These are phyloP conservation scores for Choristoneura rosaceana DNA, from an alignment of 2,888 invertebrate genomes.

Conservation along the genomic window DNA sequence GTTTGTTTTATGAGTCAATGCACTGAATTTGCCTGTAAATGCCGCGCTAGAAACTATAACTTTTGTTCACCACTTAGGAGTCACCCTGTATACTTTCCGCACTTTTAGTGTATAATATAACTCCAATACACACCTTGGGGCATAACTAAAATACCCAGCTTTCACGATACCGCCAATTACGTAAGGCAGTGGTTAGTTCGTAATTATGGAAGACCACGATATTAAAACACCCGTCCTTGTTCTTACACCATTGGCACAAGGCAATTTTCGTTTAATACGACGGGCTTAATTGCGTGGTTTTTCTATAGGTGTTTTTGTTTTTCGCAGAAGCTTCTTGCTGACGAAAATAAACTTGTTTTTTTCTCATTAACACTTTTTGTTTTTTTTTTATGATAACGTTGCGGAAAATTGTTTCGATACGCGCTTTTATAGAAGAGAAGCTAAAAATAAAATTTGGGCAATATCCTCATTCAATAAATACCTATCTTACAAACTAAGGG, in stretches of 20 bases:
- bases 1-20: too few relatives aligned
- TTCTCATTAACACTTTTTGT: background rate
- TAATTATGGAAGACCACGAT: slow-evolving; percentile 1
- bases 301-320: background rate
- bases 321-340: background rate
- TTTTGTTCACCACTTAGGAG: too few relatives aligned
- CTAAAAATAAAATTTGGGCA: too few relatives aligned
- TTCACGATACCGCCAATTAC: slow-evolving; percentile 10
- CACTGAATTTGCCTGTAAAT: too few relatives aligned
- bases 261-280: background rate
- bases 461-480: too few relatives aligned
- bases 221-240: background rate
- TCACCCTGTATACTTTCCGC: too few relatives aligned
- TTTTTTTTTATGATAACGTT: background rate
- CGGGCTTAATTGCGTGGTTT: background rate
- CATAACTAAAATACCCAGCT: background rate
- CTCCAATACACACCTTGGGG: slow-evolving; percentile 4
- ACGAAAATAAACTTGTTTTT: slow-evolving; percentile 4
- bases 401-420: background rate
- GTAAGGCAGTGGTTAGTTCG: background rate
- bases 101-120: background rate
- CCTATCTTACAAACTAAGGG: too few relatives aligned
- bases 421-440: too few relatives aligned
- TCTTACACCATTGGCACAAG: background rate
- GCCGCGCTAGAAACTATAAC: too few relatives aligned